Conservation (phyloP, 1,140 invertebrate species). For the Cardiocondyla obscurior region DNA sequence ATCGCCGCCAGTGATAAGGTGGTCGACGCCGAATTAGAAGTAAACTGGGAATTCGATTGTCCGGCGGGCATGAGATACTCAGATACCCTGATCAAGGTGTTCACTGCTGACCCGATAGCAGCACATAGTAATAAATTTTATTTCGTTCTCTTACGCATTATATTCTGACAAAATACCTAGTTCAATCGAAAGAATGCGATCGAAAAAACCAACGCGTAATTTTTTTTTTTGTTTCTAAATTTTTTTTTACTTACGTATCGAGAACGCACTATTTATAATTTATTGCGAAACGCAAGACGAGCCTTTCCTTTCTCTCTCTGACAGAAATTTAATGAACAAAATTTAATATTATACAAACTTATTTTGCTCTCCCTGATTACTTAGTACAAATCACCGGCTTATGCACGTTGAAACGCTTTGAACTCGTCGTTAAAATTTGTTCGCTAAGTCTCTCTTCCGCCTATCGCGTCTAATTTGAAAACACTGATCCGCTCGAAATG, state of each 20-base stretch:
- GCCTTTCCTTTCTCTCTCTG: too few species aligned
- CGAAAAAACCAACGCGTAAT: background rate
- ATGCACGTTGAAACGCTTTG: conserved; percentile 41
- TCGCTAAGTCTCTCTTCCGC: conserved; percentile 49
- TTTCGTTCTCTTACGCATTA: conserved; percentile 53
- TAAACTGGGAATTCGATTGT: conserved; percentile 85
- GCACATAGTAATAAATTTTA: conserved; percentile 75
- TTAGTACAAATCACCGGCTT: conserved; percentile 44
- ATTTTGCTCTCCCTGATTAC: conserved; percentile 23
- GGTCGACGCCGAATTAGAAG: conserved; percentile 83
- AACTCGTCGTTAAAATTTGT: conserved; percentile 45
- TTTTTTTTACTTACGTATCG: background rate
- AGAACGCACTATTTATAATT: background rate
- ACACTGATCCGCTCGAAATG: conserved; percentile 48
- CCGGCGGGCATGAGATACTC: conserved; percentile 65
- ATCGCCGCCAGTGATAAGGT: conserved; percentile 75
- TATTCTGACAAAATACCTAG: background rate
- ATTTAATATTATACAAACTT: conserved; percentile 3
- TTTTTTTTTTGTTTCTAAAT: background rate
- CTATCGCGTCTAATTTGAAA: conserved; percentile 52
- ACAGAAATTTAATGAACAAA: background rate
- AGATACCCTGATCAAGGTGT: conserved; percentile 75
- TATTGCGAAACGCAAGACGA: background rate
- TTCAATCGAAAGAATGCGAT: background rate
- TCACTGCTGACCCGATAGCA: conserved; percentile 73